phyloP scores from a whole-genome alignment of 92 coral and sea anemone genomes.

The Muricea muricata region DNA sequence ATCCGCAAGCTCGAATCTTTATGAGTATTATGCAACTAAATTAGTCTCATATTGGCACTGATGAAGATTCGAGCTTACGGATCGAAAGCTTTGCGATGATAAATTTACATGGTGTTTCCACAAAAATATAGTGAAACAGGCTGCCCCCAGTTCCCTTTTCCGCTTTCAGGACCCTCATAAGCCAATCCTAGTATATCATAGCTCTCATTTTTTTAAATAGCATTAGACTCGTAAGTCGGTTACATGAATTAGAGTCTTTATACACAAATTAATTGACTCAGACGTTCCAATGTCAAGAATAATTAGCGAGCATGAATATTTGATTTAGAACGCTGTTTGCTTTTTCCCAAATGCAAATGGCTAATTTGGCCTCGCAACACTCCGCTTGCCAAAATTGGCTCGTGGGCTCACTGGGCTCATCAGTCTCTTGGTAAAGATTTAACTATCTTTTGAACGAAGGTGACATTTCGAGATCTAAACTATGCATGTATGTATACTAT shows the following conservation, averaged over 20 bases:
- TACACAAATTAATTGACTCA: neutral
- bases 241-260: neutral
- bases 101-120: no score
- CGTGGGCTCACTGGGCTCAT: neutral
- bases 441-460: neutral
- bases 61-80: no score
- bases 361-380: neutral
- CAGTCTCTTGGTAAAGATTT: neutral
- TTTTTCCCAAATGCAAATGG: neutral
- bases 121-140: no score
- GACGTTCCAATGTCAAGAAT: conserved; percentile 11
- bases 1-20: no score
- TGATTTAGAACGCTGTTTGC: conserved; percentile 2
- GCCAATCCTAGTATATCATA: no score
- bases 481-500: no score
- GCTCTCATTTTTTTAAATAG: no score
- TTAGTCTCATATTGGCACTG: no score
- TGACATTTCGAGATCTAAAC: neutral
- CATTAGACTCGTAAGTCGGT: neutral
- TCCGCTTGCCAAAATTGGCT: neutral
- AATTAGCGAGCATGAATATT: neutral
- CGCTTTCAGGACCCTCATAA: no score
- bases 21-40: no score
- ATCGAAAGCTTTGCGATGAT: no score
- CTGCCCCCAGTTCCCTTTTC: no score